Evolutionary conservation across 2,113 vertebrate species (phyloP).

Genomic region (Hoplias malabaricus): DNA sequence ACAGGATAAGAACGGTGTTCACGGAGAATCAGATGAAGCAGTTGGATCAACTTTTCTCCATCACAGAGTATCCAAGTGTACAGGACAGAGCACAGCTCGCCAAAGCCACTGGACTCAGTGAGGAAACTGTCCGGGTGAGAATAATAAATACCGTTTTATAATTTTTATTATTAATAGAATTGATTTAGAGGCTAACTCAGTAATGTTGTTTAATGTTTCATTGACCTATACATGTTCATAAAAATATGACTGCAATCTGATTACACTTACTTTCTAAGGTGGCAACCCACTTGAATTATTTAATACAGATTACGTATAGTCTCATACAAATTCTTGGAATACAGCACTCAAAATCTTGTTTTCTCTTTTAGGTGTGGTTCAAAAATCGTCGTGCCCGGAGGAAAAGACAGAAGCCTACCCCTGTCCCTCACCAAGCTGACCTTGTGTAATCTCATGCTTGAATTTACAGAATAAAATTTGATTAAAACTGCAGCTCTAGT

Average conservation of each 20-base stretch:
- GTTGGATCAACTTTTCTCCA: conserved; percentile 68
- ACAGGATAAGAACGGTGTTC: conserved; percentile 70
- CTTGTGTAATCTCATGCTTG: not conserved
- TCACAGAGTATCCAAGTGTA: conserved; percentile 62
- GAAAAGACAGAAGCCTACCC: conserved; percentile 56
- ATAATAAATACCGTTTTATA: not conserved
- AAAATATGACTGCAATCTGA: no score
- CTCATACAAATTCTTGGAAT: not conserved
- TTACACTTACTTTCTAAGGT: no score
- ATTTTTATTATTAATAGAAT: no score
- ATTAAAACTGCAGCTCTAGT: not conserved
- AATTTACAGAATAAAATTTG: not conserved
- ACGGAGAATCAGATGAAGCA: conserved; percentile 62
- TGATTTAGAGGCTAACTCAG: no score
- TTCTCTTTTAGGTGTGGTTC: conserved; percentile 71
- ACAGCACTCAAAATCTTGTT: not conserved
- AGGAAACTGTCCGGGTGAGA: conserved; percentile 73
- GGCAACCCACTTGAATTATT: no score
- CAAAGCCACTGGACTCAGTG: conserved; percentile 60
- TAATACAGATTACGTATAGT: not conserved
- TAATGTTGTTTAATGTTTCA: no score
- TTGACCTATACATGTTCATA: no score
- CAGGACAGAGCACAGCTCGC: conserved; percentile 64
- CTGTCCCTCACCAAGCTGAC: not conserved
- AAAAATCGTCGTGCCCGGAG: conserved; percentile 72